Conservation (phyloP, 2,888 invertebrate genomes). For the Aplocera efformata region DNA sequence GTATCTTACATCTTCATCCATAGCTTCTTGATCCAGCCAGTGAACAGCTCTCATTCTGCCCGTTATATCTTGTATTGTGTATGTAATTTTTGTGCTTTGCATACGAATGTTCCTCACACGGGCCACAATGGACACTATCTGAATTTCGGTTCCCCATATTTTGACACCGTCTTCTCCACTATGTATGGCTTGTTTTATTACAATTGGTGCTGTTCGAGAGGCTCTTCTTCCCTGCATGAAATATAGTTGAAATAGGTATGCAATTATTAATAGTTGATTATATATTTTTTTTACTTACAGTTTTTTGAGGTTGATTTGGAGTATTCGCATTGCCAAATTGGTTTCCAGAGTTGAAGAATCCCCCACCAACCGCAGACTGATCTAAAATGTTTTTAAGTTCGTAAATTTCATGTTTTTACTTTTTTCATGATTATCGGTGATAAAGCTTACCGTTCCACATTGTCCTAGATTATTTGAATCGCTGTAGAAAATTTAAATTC, state of each 20-base stretch:
- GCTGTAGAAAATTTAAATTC: too few relatives aligned
- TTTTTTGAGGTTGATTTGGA: conserved; percentile 66
- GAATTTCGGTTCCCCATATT: conserved; percentile 76
- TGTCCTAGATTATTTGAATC: too few relatives aligned
- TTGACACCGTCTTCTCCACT: conserved; percentile 72
- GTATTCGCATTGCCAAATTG: conserved; percentile 72
- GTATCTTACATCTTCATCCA: conserved; percentile 71
- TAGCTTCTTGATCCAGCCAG: conserved; percentile 72
- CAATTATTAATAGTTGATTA: background rate
- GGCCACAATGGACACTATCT: conserved; percentile 68
- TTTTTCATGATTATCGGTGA: background rate
- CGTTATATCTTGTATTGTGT: conserved; percentile 75
- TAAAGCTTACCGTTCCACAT: too few relatives aligned
- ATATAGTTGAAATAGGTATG: background rate
- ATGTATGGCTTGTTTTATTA: conserved; percentile 70
- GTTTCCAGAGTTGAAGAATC: conserved; percentile 69
- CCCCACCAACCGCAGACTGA: conserved; percentile 70
- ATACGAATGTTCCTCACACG: conserved; percentile 64
- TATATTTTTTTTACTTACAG: too few relatives aligned
- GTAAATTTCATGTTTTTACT: background rate
- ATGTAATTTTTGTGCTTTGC: conserved; percentile 75
- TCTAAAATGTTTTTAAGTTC: conserved; percentile 44
- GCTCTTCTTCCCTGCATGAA: conserved; percentile 58
- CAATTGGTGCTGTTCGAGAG: conserved; percentile 73
- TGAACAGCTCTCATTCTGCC: conserved; percentile 73